Conservation (phyloP, 2,797 vertebrate genomes). For the Danio choprae region DNA sequence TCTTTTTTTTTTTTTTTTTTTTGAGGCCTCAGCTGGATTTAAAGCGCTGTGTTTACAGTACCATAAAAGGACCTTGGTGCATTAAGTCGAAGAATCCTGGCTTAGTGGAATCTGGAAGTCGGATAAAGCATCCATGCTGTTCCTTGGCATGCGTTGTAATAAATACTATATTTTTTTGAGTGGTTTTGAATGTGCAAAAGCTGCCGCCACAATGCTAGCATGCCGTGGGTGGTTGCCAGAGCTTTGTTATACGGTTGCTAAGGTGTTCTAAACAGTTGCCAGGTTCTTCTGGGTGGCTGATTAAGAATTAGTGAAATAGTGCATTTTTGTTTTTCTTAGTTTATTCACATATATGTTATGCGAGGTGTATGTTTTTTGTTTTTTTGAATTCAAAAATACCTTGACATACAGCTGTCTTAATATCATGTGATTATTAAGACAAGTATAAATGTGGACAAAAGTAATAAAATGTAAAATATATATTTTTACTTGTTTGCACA, state of each 20-base stretch:
- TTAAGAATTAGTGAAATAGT: not conserved
- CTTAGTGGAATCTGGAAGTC: constrained; percentile 63
- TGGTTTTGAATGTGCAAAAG: constrained; percentile 3
- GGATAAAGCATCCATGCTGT: constrained; percentile 52
- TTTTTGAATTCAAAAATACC: not conserved
- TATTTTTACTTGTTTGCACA: too few species aligned
- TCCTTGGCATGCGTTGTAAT: constrained; percentile 11
- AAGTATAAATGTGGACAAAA: not conserved
- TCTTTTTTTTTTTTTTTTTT: constrained; percentile 47
- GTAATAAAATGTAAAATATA: too few species aligned
- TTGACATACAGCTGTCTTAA: not conserved
- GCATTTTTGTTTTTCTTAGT: not conserved
- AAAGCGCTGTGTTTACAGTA: constrained; percentile 77
- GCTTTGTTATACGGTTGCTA: constrained; percentile 8
- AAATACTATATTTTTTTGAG: constrained; percentile 14
- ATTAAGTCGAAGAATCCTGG: constrained; percentile 72
- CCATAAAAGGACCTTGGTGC: constrained; percentile 80
- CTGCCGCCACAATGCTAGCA: constrained; percentile 23
- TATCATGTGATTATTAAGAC: not conserved
- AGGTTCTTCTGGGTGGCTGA: not conserved
- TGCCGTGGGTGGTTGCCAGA: constrained; percentile 7
- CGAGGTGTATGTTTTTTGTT: not conserved
- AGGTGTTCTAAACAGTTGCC: not conserved
- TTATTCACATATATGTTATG: not conserved
- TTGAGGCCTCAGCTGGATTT: constrained; percentile 69